phyloP scores from a whole-genome alignment of 2,797 vertebrate genomes.

The Labroides dimidiatus region DNA sequence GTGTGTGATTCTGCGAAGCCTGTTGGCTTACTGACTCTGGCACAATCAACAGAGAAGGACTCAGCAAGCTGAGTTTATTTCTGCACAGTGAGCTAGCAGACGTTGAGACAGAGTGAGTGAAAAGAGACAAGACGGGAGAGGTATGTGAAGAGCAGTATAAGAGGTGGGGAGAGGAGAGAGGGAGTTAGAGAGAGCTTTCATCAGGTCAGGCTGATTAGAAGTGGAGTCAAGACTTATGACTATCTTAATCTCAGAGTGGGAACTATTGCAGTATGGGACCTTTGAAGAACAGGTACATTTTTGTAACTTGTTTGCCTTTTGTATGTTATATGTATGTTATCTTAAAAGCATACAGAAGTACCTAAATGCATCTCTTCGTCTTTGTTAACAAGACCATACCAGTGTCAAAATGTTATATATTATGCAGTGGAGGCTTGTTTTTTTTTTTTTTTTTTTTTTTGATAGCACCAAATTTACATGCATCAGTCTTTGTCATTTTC shows the following conservation, averaged over 20 bases:
- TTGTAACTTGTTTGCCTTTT: constrained; percentile 8
- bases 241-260: constrained; percentile 44
- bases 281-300: constrained; percentile 66
- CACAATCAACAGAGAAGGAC: neutral
- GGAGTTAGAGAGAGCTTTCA: constrained; percentile 16
- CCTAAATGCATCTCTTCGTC: neutral
- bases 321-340: neutral
- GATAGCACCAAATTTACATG: too few relatives aligned
- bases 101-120: neutral
- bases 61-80: neutral
- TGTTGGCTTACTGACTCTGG: constrained; percentile 11
- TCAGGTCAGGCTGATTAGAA: constrained; percentile 51
- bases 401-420: too few relatives aligned
- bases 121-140: constrained; percentile 3
- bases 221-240: constrained; percentile 43
- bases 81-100: neutral
- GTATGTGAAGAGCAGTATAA: constrained; percentile 5
- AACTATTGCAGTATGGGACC: constrained; percentile 52
- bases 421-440: too few relatives aligned
- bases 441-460: too few relatives aligned
- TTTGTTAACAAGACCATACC: neutral
- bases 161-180: constrained; percentile 7
- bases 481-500: neutral
- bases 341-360: neutral
- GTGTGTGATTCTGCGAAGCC: neutral